Percentiles rank a stretch among this genome's conserved stretches.
These are phyloP conservation scores for Pomatostomus ruficeps DNA, from an alignment of 2,113 vertebrate genomes.

Conservation along the genomic window DNA sequence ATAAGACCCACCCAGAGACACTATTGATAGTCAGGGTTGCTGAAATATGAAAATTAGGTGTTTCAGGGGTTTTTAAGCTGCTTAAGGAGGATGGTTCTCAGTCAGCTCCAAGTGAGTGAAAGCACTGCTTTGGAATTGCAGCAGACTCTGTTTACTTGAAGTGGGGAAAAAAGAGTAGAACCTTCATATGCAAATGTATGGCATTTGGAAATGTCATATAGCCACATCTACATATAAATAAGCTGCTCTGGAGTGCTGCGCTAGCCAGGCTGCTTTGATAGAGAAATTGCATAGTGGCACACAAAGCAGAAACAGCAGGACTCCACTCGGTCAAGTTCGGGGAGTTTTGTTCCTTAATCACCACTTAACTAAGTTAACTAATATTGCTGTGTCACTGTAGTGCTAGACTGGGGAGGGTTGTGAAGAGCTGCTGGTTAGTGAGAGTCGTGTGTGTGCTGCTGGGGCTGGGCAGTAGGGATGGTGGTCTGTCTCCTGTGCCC, in stretches of 20 bases:
- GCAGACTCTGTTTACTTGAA: slow-evolving; percentile 68
- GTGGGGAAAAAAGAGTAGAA: slow-evolving; percentile 2
- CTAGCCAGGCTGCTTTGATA: slow-evolving; percentile 55
- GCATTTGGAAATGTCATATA: slow-evolving; percentile 84
- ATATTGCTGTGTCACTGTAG: not conserved
- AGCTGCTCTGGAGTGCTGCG: slow-evolving; percentile 55
- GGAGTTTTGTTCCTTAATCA: slow-evolving; percentile 30
- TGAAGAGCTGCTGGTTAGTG: not conserved
- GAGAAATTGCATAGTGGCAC: slow-evolving; percentile 23
- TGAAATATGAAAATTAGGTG: not conserved
- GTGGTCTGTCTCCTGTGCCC: not conserved
- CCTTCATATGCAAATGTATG: slow-evolving; percentile 81
- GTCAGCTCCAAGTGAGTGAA: slow-evolving; percentile 22
- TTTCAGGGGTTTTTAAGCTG: not conserved
- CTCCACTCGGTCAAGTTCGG: not conserved
- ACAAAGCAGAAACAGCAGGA: slow-evolving; percentile 44
- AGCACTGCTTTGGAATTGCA: slow-evolving; percentile 44
- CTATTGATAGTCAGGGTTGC: not conserved
- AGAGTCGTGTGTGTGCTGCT: not conserved
- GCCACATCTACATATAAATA: slow-evolving; percentile 79
- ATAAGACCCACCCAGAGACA: not conserved
- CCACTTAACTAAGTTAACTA: not conserved
- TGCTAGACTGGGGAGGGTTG: not conserved
- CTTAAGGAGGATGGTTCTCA: slow-evolving; percentile 16
- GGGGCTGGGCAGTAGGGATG: not conserved